Evolutionary conservation across 1,140 invertebrate genomes (phyloP), one percentile per base, ranked within the genome.

Genomic region (Drosophila pectinifera): DNA sequence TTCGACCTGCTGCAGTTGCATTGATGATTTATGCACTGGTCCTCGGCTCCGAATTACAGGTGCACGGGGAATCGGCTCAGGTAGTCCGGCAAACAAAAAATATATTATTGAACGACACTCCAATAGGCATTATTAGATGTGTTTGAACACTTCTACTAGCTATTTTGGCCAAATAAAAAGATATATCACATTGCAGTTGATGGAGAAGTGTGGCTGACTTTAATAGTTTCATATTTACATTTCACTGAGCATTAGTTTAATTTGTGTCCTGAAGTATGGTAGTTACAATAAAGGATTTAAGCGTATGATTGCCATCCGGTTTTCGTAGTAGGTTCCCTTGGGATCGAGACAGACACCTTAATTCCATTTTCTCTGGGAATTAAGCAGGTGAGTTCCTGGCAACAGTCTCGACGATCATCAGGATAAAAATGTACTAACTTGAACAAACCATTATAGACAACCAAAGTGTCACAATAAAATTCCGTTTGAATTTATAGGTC

Each of bases 11-110:
- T 80, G 73, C 56, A 48, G 55, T 85, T 78, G 63, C 83, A 79
- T 88, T 76, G 58, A 88, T 88, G 84, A 89, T 89, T 89, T 89
- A 89, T 89, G 78, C 82, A 49, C 42, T 42, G 64, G 34, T 38
- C 48, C 18, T 34, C 51, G 59, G 45, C 22, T 20, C 36, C 36
- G 59, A 43, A 26, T 70, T 88, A 89, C 83, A 89, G 83, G 84
- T 88, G 79, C 65, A 78, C 39, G 14, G 14, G 38, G 46, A 26
- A 51, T 14, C 14, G 28, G 18, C 31, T 10, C 73, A 86, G 82
- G 82, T 85, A 88, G 76, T 38, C 51, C 14, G 41, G 6, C 14
- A 48, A 49, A 5, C 2, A 1, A 72, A 4, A 28, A 38, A 53
- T 45, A 53, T 53, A 45, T 53, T 61, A 59, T 72, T 59, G 31